A percentile compares a stretch with the other conserved stretches of the same genome.
phyloP scores from a whole-genome alignment of 2,113 vertebrate species.

The Sander lucioperca region DNA sequence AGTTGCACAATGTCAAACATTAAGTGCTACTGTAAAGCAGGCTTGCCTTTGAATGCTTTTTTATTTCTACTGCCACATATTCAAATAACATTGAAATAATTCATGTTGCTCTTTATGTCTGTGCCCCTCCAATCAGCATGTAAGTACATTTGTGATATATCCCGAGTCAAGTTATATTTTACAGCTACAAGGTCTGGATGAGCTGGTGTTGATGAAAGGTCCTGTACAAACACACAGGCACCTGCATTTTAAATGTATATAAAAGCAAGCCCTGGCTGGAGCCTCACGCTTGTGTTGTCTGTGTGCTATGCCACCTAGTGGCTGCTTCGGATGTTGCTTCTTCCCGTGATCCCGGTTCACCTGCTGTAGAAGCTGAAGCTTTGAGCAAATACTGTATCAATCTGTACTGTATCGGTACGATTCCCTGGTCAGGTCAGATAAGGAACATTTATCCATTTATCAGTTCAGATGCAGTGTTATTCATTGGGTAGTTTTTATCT shows the following conservation, averaged over 20 bases:
- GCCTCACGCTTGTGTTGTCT: constrained; percentile 39
- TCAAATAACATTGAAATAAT: background rate
- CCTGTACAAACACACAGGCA: constrained; percentile 31
- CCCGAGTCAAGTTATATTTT: constrained; percentile 48
- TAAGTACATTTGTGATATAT: constrained; percentile 40
- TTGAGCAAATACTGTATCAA: background rate
- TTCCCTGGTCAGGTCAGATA: background rate
- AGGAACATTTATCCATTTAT: background rate
- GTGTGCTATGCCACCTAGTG: constrained; percentile 82
- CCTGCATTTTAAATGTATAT: constrained; percentile 19
- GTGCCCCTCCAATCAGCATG: constrained; percentile 42
- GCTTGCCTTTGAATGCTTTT: constrained; percentile 18
- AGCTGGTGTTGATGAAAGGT: constrained; percentile 57
- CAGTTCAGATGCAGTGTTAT: background rate
- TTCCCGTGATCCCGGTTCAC: constrained; percentile 43
- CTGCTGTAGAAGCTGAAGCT: constrained; percentile 20
- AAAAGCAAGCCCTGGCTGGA: constrained; percentile 21
- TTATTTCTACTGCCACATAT: constrained; percentile 35
- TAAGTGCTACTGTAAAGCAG: background rate
- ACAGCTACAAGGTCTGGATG: constrained; percentile 41
- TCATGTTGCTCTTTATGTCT: constrained; percentile 33
- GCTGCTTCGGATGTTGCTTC: constrained; percentile 14
- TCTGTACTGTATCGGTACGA: background rate
- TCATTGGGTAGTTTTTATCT: background rate
- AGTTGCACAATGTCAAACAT: constrained; percentile 6